Evolutionary conservation across 2,113 vertebrate species (phyloP), one percentile per base, ranked within the genome.

Genomic region (Pholis gunnellus): DNA sequence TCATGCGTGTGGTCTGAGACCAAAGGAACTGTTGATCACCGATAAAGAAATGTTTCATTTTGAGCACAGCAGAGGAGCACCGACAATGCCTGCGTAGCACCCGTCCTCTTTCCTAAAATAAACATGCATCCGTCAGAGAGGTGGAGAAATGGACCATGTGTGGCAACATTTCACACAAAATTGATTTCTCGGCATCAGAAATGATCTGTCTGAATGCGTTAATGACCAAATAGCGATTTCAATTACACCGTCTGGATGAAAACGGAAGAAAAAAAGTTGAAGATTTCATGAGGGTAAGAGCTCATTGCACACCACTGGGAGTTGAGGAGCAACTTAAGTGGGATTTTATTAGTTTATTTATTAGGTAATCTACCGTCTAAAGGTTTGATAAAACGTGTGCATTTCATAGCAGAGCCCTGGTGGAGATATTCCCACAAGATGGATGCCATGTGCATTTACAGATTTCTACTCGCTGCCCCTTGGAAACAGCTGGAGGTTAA

Each of bases 1-100:
- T 22, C 9, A 13, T 59, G 25, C 13, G 15, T 72, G 38, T 69
- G 67, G n/a, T 61, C 31, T 74, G 68, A 69, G 65, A 84, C 48
- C 68, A 54, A 40, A 81, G 40, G 67, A 87, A 59, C 78, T 89
- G 87, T 69, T 81, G 78, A 76, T 92, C 79, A 38, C 48, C 52
- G 59, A 88, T 80, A 81, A 80, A 81, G 44, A 71, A 56, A 76
- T 13, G 14, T 78, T 63, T 86, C 27, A 36, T 71, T 78, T 59
- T 66, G 20, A 44, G 67, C 40, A 72, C 1, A 46, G 17, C 29
- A 78, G 52, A 61, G 72, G 13, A 69, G 22, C 11, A 27, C 36
- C 4, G 57, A 36, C 63, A 61, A 17, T 13, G 40, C 9, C 25
- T 59, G 27, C 6, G 57, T 9, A 64, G 67, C 57, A 66, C 61